Evolutionary conservation across 2,113 vertebrate species (phyloP).

Genomic region (Python bivittatus): DNA sequence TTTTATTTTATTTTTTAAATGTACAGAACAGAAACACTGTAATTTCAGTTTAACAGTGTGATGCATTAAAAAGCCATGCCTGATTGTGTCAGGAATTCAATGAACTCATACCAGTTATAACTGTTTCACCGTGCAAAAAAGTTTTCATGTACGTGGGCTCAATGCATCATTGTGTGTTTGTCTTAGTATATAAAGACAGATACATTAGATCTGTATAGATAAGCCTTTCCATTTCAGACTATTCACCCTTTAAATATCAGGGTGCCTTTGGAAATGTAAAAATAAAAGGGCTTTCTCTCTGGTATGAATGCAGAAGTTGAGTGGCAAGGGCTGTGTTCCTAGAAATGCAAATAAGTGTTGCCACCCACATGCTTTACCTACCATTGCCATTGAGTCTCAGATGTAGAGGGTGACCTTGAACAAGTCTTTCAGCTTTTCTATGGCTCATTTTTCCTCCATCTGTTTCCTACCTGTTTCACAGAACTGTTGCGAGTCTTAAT

Average conservation of each 20-base stretch:
- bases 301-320: background rate
- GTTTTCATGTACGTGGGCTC: background rate
- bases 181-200: background rate
- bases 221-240: background rate
- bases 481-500: background rate
- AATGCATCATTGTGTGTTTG: background rate
- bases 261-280: background rate
- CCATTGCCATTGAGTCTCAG: background rate
- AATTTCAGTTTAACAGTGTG: background rate
- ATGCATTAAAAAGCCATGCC: background rate
- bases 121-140: background rate
- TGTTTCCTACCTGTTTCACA: background rate
- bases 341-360: background rate
- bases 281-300: background rate
- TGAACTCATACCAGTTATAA: background rate
- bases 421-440: background rate
- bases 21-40: background rate
- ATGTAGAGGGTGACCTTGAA: background rate
- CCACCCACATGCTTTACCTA: background rate
- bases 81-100: background rate
- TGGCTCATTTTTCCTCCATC: background rate
- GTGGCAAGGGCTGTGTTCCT: fast-evolving
- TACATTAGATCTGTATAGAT: background rate
- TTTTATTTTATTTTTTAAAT: background rate
- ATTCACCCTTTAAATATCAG: background rate